Evolutionary conservation across 1,140 invertebrate species (phyloP).

Genomic region (Aphidius gifuensis): DNA sequence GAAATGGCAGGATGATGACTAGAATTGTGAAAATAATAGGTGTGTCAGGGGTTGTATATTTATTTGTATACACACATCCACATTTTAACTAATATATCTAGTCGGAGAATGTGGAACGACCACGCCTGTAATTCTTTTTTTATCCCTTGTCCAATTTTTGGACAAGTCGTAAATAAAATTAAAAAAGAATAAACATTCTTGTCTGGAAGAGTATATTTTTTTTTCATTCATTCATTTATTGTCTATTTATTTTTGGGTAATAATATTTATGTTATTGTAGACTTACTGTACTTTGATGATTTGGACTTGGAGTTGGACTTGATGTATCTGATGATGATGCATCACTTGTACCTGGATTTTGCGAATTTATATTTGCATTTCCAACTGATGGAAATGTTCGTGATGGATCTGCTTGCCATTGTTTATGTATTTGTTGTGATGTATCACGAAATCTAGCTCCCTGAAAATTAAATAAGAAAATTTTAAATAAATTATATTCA

Average conservation of each 20-base stretch:
- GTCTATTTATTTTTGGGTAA: too few species aligned
- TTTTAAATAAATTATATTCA: constrained; percentile 7
- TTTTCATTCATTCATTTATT: too few species aligned
- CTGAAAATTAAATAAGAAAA: constrained; percentile 33
- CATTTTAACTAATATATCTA: too few species aligned
- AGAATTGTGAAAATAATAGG: constrained; percentile 3
- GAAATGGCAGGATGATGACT: neutral
- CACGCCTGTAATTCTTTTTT: constrained; percentile 11
- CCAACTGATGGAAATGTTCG: constrained; percentile 52
- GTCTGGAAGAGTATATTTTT: too few species aligned
- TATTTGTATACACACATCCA: neutral
- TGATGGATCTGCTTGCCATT: constrained; percentile 51
- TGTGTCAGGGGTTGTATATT: constrained; percentile 5
- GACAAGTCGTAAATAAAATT: neutral
- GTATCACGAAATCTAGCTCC: constrained; percentile 53
- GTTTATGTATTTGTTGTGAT: constrained; percentile 54
- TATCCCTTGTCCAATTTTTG: too few species aligned
- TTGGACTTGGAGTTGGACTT: constrained; percentile 48
- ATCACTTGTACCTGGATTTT: constrained; percentile 30
- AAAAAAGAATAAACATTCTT: neutral
- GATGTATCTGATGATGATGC: constrained; percentile 46
- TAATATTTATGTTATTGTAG: neutral
- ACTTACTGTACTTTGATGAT: constrained; percentile 46
- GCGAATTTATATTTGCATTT: constrained; percentile 32
- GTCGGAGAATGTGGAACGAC: constrained; percentile 9